Percentiles rank a stretch among this genome's conserved stretches.
Conservation (phyloP, 2,797 vertebrate genomes). For the Phoxinus dragarum region DNA sequence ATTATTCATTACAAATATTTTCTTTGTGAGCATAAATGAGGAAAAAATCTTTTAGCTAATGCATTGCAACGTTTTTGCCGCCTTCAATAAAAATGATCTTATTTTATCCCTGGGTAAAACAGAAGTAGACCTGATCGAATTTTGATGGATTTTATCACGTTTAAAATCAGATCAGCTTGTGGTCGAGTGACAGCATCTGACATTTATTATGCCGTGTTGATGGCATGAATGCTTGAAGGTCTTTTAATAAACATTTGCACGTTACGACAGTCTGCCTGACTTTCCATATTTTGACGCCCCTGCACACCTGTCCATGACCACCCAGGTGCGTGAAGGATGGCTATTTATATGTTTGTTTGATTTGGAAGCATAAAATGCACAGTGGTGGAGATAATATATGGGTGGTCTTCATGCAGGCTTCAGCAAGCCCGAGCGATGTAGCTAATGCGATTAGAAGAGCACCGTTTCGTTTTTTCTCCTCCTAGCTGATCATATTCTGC, state of each 20-base stretch:
- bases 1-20: slow-evolving; percentile 26
- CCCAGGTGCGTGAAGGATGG: neutral
- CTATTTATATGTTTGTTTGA: slow-evolving; percentile 15
- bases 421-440: neutral
- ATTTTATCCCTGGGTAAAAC: neutral
- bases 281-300: neutral
- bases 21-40: neutral
- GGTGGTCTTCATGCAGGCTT: slow-evolving; percentile 22
- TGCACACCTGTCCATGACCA: neutral
- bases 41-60: neutral
- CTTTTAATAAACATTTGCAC: neutral
- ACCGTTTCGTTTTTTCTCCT: neutral
- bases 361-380: neutral
- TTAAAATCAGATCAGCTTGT: slow-evolving; percentile 4
- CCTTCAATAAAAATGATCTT: neutral
- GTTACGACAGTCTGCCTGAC: neutral
- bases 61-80: neutral
- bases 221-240: neutral
- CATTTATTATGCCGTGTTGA: neutral
- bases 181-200: neutral
- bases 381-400: neutral
- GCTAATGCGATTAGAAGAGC: neutral
- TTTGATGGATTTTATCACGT: neutral
- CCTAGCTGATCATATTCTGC: slow-evolving; percentile 12
- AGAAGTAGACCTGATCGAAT: neutral